Percentiles rank a stretch among this genome's conserved stretches.
phyloP scores from a whole-genome alignment of 37 sponge, comb jelly and placozoan species.

The Geodia barretti region DNA sequence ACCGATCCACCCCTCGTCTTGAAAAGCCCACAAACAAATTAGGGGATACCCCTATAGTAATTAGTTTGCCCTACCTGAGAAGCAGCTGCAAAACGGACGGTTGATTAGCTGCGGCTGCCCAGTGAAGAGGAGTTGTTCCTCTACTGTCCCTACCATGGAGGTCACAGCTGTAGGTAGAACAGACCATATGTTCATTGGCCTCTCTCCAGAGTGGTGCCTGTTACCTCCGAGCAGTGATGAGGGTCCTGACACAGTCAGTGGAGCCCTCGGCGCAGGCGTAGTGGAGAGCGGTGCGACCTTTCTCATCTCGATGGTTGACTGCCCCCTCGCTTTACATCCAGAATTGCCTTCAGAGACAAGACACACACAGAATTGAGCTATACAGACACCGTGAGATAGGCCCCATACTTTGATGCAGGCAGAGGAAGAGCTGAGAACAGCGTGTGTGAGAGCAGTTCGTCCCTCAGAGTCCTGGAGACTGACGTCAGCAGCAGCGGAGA shows the following conservation, averaged over 20 bases:
- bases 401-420: slow-evolving; percentile 60
- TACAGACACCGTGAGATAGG: too few species aligned
- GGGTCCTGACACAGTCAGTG: slow-evolving; percentile 70
- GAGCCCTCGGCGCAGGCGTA: slow-evolving; percentile 84
- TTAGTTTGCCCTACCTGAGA: slow-evolving; percentile 52
- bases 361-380: too few species aligned
- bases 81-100: slow-evolving; percentile 66
- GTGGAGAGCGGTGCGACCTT: slow-evolving; percentile 80
- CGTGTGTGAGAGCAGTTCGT: slow-evolving; percentile 76
- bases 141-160: slow-evolving; percentile 63
- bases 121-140: slow-evolving; percentile 82
- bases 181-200: not conserved
- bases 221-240: slow-evolving; percentile 68
- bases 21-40: not conserved
- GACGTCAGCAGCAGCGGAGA: slow-evolving; percentile 43
- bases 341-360: slow-evolving; percentile 49
- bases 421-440: slow-evolving; percentile 75
- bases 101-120: slow-evolving; percentile 90
- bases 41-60: not conserved
- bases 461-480: slow-evolving; percentile 59
- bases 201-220: not conserved
- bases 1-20: slow-evolving; percentile 71
- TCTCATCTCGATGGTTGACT: slow-evolving; percentile 50
- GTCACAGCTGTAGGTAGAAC: slow-evolving; percentile 49
- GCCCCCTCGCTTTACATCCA: slow-evolving; percentile 49